These are phyloP conservation scores for Koerneria pararmatus DNA, from an alignment of 2,888 invertebrate species.

Conservation along the genomic window DNA sequence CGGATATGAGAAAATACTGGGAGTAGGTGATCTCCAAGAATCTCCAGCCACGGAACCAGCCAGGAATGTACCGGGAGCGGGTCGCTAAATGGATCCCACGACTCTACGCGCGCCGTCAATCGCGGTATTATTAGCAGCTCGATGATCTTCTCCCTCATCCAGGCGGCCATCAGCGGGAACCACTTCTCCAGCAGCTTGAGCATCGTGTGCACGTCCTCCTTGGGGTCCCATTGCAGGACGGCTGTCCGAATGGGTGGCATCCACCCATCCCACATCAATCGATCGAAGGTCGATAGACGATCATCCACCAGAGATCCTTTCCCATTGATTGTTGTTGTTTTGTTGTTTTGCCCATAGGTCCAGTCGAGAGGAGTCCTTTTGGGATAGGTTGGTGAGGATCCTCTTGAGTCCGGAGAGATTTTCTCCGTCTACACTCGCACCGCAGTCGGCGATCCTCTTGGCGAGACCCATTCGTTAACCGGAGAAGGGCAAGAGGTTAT, in stretches of 20 bases:
- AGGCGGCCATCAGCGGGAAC: constrained; percentile 75
- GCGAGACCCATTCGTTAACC: too few relatives aligned
- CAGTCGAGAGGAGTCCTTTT: too few relatives aligned
- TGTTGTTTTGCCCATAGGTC: too few relatives aligned
- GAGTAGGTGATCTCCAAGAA: constrained; percentile 70
- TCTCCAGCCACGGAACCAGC: constrained; percentile 91
- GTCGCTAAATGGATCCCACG: constrained; percentile 88
- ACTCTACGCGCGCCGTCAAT: constrained; percentile 41
- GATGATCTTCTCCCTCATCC: constrained; percentile 79
- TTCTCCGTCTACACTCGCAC: too few relatives aligned
- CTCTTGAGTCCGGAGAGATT: too few relatives aligned
- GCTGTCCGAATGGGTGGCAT: constrained; percentile 71
- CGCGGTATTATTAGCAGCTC: constrained; percentile 63
- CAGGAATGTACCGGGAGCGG: constrained; percentile 93
- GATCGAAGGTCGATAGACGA: constrained; percentile 71
- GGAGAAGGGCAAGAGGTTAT: too few relatives aligned
- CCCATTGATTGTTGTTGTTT: too few relatives aligned
- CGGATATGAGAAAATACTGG: constrained; percentile 82
- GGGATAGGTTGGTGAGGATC: too few relatives aligned
- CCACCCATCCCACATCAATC: constrained; percentile 83
- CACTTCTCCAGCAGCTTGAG: constrained; percentile 77
- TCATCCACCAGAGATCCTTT: constrained; percentile 32
- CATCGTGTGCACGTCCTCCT: constrained; percentile 69
- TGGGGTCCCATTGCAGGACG: constrained; percentile 73
- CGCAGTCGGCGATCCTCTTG: too few relatives aligned